Evolutionary conservation across 64 coral and sea anemone species (phyloP).

Genomic region (Pocillopora verrucosa): DNA sequence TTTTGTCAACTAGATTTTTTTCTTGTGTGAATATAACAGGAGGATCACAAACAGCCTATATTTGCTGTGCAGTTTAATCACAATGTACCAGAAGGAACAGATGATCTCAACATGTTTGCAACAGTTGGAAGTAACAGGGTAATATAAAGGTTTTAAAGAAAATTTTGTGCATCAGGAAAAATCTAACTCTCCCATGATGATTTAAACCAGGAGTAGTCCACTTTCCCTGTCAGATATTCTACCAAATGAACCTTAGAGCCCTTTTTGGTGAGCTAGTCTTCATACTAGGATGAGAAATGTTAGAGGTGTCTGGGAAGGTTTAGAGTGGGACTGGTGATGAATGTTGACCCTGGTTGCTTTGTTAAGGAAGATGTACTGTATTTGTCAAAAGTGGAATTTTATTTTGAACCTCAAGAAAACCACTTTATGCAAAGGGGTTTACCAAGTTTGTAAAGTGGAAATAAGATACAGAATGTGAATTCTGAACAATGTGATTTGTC

Average conservation of each 20-base stretch:
- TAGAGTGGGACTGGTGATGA: too few species aligned
- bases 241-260: too few species aligned
- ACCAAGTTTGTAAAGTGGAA: background rate
- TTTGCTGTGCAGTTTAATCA: slow-evolving; percentile 97
- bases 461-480: background rate
- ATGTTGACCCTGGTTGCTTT: too few species aligned
- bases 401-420: too few species aligned
- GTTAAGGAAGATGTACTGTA: too few species aligned
- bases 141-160: background rate
- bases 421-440: too few species aligned
- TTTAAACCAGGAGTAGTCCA: background rate
- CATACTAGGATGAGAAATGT: too few species aligned
- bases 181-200: too few species aligned
- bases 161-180: background rate
- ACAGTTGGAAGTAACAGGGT: slow-evolving; percentile 99
- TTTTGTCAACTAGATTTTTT: background rate
- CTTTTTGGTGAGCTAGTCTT: too few species aligned
- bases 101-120: slow-evolving; percentile 87
- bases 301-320: too few species aligned
- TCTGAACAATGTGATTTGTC: background rate
- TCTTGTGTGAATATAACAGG: slow-evolving; percentile 25
- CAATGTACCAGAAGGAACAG: slow-evolving; percentile 82
- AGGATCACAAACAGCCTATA: slow-evolving; percentile 96
- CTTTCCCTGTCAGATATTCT: too few species aligned
- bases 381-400: too few species aligned